phyloP scores from a whole-genome alignment of 2,797 vertebrate species.

The Poeciliopsis paucimaculata region DNA sequence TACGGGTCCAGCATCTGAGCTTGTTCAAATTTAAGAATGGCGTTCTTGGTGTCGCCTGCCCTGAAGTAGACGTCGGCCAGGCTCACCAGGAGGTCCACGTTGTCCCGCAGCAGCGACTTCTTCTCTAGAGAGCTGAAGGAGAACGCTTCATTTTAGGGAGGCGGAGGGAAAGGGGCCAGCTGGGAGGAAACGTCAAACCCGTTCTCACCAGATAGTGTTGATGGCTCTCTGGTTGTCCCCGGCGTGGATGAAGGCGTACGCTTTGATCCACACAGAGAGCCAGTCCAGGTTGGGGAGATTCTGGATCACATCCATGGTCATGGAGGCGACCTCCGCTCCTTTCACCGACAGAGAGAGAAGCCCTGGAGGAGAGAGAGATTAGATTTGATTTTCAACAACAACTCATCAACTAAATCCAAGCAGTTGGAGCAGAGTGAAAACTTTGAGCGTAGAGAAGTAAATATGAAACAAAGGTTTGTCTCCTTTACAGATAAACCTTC shows the following conservation, averaged over 20 bases:
- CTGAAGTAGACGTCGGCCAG: slow-evolving; percentile 97
- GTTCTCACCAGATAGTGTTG: slow-evolving; percentile 95
- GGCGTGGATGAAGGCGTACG: slow-evolving; percentile 94
- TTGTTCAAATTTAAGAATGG: slow-evolving; percentile 97
- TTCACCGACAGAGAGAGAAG: slow-evolving; percentile 96
- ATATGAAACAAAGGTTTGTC: neutral
- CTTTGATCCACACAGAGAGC: slow-evolving; percentile 99
- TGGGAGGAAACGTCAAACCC: neutral
- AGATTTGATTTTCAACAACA: neutral
- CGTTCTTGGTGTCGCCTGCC: slow-evolving; percentile 96
- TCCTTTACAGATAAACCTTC: no score
- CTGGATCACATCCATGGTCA: slow-evolving; percentile 98
- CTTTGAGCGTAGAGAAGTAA: neutral
- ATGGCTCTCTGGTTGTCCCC: slow-evolving; percentile 97
- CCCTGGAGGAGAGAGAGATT: slow-evolving; percentile 72
- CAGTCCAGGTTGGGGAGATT: slow-evolving; percentile 96
- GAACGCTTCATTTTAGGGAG: neutral
- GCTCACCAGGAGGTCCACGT: slow-evolving; percentile 95
- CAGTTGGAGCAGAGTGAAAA: neutral
- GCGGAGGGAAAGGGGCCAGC: neutral
- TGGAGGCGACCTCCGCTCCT: slow-evolving; percentile 96
- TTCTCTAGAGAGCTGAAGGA: slow-evolving; percentile 92
- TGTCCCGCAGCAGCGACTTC: slow-evolving; percentile 95
- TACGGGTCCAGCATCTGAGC: slow-evolving; percentile 98
- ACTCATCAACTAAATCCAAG: neutral